Conservation (phyloP, 1,140 invertebrate species). For the Agrypnia vestita region DNA sequence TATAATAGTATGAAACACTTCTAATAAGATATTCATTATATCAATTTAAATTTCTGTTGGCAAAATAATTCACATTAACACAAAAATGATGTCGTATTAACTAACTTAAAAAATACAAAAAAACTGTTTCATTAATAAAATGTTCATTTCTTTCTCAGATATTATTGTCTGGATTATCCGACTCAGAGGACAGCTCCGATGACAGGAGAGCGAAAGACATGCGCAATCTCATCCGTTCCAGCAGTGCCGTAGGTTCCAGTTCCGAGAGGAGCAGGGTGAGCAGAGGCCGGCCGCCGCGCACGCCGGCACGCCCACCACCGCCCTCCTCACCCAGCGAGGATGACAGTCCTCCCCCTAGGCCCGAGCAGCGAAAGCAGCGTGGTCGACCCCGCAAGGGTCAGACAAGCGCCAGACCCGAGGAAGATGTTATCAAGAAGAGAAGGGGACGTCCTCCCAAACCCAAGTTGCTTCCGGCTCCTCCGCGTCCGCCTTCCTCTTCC, state of each 20-base stretch:
- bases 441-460: slow-evolving; percentile 68
- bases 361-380: slow-evolving; percentile 40
- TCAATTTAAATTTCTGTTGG: too few species aligned
- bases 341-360: slow-evolving; percentile 50
- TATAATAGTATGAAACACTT: too few species aligned
- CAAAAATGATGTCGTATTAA: too few species aligned
- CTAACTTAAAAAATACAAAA: too few species aligned
- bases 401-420: slow-evolving; percentile 36
- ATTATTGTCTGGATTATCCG: slow-evolving; percentile 49
- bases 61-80: too few species aligned
- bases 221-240: not conserved
- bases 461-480: slow-evolving; percentile 62
- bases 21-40: too few species aligned
- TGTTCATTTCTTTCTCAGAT: slow-evolving; percentile 24
- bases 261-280: slow-evolving; percentile 9
- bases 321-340: slow-evolving; percentile 57
- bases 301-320: slow-evolving; percentile 47
- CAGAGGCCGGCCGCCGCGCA: slow-evolving; percentile 29
- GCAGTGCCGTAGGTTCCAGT: slow-evolving; percentile 33
- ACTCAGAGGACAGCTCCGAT: slow-evolving; percentile 48
- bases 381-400: slow-evolving; percentile 49
- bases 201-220: not conserved
- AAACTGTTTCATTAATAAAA: too few species aligned
- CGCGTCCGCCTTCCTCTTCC: slow-evolving; percentile 65
- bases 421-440: slow-evolving; percentile 53